Percentiles rank a stretch among this genome's conserved stretches.
Conservation (phyloP, 2,888 invertebrate species). For the Agrotis clavis region DNA sequence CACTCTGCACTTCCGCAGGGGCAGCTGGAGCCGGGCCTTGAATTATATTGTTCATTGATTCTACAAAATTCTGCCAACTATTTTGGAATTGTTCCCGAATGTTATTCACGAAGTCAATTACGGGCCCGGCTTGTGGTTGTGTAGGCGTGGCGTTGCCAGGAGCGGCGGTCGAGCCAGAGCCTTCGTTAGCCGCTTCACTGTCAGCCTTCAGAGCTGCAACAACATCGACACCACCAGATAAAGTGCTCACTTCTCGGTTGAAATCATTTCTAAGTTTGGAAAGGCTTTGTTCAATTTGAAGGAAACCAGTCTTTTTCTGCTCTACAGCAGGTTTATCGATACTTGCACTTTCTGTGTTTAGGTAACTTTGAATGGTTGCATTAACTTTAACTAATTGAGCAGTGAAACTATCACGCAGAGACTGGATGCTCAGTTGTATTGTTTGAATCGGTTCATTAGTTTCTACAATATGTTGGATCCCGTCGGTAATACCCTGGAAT, state of each 20-base stretch:
- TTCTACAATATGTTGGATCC: conserved; percentile 75
- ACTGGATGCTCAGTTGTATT: conserved; percentile 77
- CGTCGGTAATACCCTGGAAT: conserved; percentile 75
- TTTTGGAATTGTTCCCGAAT: neutral
- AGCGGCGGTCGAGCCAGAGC: conserved; percentile 21
- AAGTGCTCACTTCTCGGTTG: conserved; percentile 75
- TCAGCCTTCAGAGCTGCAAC: conserved; percentile 75
- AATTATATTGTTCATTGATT: conserved; percentile 35
- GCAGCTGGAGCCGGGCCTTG: neutral
- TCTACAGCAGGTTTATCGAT: conserved; percentile 48
- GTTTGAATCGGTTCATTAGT: conserved; percentile 75
- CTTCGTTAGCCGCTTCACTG: conserved; percentile 50
- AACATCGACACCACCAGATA: conserved; percentile 77
- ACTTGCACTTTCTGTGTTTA: conserved; percentile 65
- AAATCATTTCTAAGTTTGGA: conserved; percentile 78
- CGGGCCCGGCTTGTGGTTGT: fast-evolving
- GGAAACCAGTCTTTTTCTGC: conserved; percentile 66
- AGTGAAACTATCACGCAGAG: conserved; percentile 76
- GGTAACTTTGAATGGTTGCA: conserved; percentile 74
- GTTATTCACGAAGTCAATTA: fast-evolving
- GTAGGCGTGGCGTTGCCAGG: conserved; percentile 28
- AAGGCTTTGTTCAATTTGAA: conserved; percentile 70
- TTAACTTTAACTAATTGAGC: conserved; percentile 80
- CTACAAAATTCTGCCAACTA: neutral
- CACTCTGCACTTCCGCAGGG: conserved; percentile 29